Evolutionary conservation across 2,113 vertebrate genomes (phyloP).

Genomic region (Odobenus rosmarus): DNA sequence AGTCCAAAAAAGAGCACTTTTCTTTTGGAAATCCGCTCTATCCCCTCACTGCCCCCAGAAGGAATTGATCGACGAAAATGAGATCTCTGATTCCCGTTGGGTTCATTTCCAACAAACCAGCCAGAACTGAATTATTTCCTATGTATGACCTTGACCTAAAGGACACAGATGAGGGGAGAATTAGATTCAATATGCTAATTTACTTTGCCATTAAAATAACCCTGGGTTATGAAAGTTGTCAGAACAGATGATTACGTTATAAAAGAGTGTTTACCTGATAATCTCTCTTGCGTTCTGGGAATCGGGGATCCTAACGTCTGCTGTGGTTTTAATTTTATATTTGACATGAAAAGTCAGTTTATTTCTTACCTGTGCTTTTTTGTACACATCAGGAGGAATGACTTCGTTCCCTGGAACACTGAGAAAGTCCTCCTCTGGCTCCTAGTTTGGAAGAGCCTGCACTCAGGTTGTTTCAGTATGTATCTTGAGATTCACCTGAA

Average conservation of each 20-base stretch:
- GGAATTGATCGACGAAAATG: background rate
- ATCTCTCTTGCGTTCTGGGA: background rate
- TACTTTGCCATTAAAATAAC: background rate
- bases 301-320: background rate
- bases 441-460: background rate
- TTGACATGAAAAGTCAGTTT: background rate
- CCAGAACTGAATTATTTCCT: background rate
- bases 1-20: background rate
- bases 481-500: conserved; percentile 20
- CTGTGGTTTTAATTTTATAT: background rate
- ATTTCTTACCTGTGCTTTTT: background rate
- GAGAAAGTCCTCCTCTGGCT: background rate
- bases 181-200: background rate
- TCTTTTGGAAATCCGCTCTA: background rate
- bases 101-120: background rate
- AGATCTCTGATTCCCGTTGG: background rate
- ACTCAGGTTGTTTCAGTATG: background rate
- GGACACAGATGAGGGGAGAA: background rate
- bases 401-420: background rate
- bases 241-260: background rate
- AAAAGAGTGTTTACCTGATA: background rate
- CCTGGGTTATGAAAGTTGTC: background rate
- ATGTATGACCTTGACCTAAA: background rate
- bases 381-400: background rate
- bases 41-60: background rate